Percentiles rank a stretch among this genome's conserved stretches.
These are phyloP conservation scores for Centroberyx gerrardi DNA, from an alignment of 2,797 vertebrate species.

Conservation along the genomic window DNA sequence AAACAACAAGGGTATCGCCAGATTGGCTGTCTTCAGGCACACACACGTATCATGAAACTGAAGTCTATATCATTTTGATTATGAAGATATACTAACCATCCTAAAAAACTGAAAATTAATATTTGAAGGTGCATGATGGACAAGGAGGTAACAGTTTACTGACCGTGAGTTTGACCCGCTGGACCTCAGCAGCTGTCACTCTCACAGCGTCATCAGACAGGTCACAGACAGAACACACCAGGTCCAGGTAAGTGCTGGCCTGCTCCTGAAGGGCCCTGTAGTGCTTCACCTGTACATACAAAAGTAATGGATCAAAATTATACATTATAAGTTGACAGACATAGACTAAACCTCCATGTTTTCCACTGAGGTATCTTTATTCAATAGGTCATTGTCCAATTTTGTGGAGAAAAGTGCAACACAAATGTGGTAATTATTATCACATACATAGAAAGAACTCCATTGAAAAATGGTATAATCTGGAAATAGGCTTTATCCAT, in stretches of 20 bases:
- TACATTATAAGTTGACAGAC: background rate
- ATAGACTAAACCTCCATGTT: no score
- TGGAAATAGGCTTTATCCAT: no score
- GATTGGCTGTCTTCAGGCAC: no score
- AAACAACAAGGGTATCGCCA: no score
- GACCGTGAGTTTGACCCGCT: conserved; percentile 94
- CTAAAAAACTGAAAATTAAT: background rate
- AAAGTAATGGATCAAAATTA: background rate
- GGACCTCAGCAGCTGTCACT: conserved; percentile 91
- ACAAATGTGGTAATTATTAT: background rate
- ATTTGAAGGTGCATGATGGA: background rate
- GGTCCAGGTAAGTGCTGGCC: conserved; percentile 95
- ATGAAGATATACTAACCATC: background rate
- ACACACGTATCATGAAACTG: no score
- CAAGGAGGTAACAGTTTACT: conserved; percentile 18
- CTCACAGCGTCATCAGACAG: conserved; percentile 92
- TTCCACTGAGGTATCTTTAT: no score
- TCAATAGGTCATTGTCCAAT: no score
- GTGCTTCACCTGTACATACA: conserved; percentile 89
- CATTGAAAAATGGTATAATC: no score
- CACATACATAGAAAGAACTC: background rate
- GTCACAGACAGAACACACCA: conserved; percentile 96
- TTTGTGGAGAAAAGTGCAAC: no score
- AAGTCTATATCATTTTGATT: background rate
- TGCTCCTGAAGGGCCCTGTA: conserved; percentile 96